These are phyloP conservation scores for Cybosia mesomella DNA, from an alignment of 2,888 invertebrate genomes.

Conservation along the genomic window DNA sequence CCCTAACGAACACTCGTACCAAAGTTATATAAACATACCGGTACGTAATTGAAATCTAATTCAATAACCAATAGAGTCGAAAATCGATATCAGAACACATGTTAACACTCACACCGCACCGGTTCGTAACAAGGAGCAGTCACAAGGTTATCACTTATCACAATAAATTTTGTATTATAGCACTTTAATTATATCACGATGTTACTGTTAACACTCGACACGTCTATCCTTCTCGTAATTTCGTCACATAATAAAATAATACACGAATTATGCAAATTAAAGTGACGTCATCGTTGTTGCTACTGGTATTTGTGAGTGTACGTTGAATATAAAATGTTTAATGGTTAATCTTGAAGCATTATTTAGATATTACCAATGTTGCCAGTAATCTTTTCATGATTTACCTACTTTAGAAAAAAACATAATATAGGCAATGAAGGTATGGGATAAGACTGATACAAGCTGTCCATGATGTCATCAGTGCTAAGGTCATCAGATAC, in stretches of 20 bases:
- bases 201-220: background rate
- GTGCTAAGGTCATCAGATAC: background rate
- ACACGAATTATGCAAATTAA: background rate
- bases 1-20: background rate
- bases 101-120: background rate
- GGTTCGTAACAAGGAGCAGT: background rate
- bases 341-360: background rate
- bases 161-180: background rate
- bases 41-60: background rate
- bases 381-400: background rate
- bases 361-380: background rate
- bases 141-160: slow-evolving; percentile 6
- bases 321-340: background rate
- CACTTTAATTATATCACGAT: background rate
- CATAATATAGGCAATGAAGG: background rate
- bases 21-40: background rate
- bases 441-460: background rate
- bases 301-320: background rate
- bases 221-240: background rate
- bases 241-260: background rate
- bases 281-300: background rate
- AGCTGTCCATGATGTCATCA: background rate
- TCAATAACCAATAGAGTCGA: background rate
- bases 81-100: background rate
- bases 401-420: background rate